Evolutionary conservation across 2,888 invertebrate species (phyloP).

Genomic region (Dendrolimus houi): DNA sequence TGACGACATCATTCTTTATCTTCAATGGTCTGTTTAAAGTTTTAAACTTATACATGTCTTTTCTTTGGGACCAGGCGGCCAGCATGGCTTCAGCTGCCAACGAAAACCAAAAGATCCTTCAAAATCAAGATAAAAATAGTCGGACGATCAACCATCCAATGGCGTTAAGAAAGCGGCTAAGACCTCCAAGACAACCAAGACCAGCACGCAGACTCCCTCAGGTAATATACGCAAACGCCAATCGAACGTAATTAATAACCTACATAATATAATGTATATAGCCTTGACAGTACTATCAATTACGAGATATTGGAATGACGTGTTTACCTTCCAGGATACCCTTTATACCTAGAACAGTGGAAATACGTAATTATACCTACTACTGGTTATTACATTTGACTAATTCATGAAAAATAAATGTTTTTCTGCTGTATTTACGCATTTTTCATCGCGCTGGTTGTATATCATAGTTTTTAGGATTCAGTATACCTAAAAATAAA

Average conservation of each 20-base stretch:
- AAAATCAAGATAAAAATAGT: slow-evolving; percentile 59
- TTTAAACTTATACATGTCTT: too few species aligned
- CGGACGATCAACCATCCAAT: slow-evolving; percentile 67
- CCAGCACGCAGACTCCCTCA: slow-evolving; percentile 71
- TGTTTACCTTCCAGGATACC: too few species aligned
- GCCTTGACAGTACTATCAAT: neutral
- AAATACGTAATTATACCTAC: too few species aligned
- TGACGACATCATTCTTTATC: too few species aligned
- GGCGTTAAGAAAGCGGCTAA: slow-evolving; percentile 57
- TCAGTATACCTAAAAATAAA: too few species aligned
- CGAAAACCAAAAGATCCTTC: slow-evolving; percentile 63
- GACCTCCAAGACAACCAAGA: slow-evolving; percentile 51
- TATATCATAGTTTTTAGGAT: too few species aligned
- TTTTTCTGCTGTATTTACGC: too few species aligned
- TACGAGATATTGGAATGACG: neutral
- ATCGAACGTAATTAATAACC: neutral
- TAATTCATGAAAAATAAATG: too few species aligned
- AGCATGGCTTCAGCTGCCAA: slow-evolving; percentile 76
- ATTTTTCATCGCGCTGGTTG: too few species aligned
- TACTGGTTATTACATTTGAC: too few species aligned
- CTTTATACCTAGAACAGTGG: too few species aligned
- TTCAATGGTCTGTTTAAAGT: too few species aligned
- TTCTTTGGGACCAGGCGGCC: slow-evolving; percentile 50
- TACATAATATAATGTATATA: neutral
- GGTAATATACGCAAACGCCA: slow-evolving; percentile 39